Evolutionary conservation across 2,888 invertebrate species (phyloP).

Genomic region (Platycheirus albimanus): DNA sequence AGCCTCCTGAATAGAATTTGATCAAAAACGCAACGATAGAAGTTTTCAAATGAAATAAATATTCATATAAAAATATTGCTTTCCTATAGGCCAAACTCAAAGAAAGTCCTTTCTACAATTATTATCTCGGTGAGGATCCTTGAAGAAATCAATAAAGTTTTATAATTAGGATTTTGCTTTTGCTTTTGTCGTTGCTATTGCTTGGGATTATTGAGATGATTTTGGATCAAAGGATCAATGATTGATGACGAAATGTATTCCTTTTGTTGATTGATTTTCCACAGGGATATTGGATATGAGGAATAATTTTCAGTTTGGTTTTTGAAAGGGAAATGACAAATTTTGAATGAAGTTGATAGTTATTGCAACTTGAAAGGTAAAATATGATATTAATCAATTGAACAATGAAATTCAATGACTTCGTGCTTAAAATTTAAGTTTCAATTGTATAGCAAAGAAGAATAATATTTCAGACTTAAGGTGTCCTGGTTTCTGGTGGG

Average conservation of each 20-base stretch:
- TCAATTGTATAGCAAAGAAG: too few relatives aligned
- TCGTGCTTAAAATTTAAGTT: too few relatives aligned
- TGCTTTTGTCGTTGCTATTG: too few relatives aligned
- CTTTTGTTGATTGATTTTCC: neutral
- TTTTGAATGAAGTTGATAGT: too few relatives aligned
- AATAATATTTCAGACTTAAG: too few relatives aligned
- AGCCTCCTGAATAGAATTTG: neutral
- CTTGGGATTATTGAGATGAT: neutral
- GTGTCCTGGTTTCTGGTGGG: too few relatives aligned
- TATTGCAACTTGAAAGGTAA: too few relatives aligned
- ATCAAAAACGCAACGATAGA: neutral
- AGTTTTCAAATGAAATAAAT: slow-evolving; percentile 23
- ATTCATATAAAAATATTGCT: slow-evolving; percentile 10
- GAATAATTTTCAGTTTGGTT: too few relatives aligned
- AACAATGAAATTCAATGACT: too few relatives aligned
- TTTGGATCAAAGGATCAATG: slow-evolving; percentile 6
- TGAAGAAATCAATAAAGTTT: neutral
- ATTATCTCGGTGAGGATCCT: neutral
- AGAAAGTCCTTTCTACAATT: slow-evolving; percentile 17
- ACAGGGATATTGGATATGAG: too few relatives aligned
- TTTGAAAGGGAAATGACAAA: too few relatives aligned
- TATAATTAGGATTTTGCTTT: slow-evolving; percentile 11
- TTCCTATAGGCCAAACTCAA: slow-evolving; percentile 7
- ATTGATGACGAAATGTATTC: neutral
- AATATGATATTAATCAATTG: too few relatives aligned